Evolutionary conservation across 1,140 invertebrate genomes (phyloP), one percentile per base, ranked within the genome.

Genomic region (Marisa cornuarietis): DNA sequence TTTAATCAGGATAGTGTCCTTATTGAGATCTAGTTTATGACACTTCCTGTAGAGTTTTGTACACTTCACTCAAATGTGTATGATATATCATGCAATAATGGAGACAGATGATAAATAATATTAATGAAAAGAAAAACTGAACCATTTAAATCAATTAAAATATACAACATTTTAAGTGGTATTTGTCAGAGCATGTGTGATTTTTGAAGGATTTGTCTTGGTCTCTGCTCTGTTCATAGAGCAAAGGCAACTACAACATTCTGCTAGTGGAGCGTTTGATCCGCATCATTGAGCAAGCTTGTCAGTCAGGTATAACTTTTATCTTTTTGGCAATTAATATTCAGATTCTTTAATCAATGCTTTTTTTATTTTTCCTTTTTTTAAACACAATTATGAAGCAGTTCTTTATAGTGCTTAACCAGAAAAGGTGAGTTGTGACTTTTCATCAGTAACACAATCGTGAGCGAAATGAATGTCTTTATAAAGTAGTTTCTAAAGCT

Each of bases 221-320:
- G 16, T 71, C 26, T 81, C 26, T 62, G 14, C 49, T 1, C 22
- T 65, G 9, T 65, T 82, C 80, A 31, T 68, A 84, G 81, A 76
- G 63, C 71, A 90, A 91, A 76, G 84, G 89, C 26, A 85, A 88
- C 79, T 97, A 96, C 87, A 96, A 96, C 88, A 93, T 94, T 58
- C 92, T 93, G 51, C 90, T 97, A 66, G 94, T 96, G 71, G 95
- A 97, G 84, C 94, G 94, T 90, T 91, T 97, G 51, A 93, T 97
- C 77, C 92, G 94, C 69, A 96, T 97, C 71, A 94, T 97, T 69
- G 93, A 93, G 65, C 92, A 95, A 31, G 95, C 95, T 83, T 97
- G 95, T 90, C 96, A 97, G 79, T 90, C 90, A 82, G 91, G 92
- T 92, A 85, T 76, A 83, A 78, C 18, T 63, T n/a, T 42, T 58